Conservation (phyloP, 2,113 vertebrate species). For the Aegotheles bennettii region DNA sequence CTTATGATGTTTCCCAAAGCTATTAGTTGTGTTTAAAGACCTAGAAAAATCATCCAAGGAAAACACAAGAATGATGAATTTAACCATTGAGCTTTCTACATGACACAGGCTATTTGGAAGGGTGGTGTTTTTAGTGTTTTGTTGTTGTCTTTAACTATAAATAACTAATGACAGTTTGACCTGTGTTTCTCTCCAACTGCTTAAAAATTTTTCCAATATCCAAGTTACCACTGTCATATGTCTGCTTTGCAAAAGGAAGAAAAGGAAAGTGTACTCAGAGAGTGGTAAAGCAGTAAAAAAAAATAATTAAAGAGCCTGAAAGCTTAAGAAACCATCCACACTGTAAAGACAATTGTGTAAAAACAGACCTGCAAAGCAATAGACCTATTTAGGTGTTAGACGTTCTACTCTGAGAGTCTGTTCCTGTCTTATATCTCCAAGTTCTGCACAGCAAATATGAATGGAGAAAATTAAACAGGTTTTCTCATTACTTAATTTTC, state of each 20-base stretch:
- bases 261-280: not conserved
- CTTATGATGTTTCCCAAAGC: not conserved
- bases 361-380: not conserved
- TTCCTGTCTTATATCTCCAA: not conserved
- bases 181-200: not conserved
- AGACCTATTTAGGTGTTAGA: not conserved
- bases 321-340: not conserved
- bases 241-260: not conserved
- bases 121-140: not conserved
- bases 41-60: not conserved
- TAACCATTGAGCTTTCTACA: not conserved
- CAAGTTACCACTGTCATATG: not conserved
- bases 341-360: not conserved
- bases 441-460: not conserved
- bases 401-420: not conserved
- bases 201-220: not conserved
- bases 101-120: not conserved
- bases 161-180: not conserved
- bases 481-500: not conserved
- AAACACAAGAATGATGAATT: not conserved
- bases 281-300: not conserved
- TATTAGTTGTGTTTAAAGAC: not conserved
- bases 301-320: not conserved
- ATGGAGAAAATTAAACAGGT: not conserved
- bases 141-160: not conserved